Percentiles rank a stretch among this genome's conserved stretches.
phyloP scores from a whole-genome alignment of 2,113 vertebrate species.

The Nothocercus julius region DNA sequence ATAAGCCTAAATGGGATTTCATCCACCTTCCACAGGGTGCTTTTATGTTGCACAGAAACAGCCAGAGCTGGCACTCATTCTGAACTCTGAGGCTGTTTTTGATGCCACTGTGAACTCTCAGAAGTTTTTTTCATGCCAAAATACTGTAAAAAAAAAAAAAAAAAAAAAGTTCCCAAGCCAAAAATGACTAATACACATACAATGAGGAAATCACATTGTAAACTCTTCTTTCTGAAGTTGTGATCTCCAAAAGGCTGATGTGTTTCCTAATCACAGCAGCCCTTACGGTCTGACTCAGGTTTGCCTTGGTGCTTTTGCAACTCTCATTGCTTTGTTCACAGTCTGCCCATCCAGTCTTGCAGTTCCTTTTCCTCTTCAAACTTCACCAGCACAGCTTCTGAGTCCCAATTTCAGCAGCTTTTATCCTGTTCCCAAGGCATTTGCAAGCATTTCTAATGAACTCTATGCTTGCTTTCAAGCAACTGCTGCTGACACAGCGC shows the following conservation, averaged over 20 bases:
- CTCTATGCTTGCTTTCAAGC: not conserved
- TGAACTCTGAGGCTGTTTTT: constrained; percentile 17
- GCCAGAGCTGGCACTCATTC: not conserved
- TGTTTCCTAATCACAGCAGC: not conserved
- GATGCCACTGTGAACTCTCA: not conserved
- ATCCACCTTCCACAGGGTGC: not conserved
- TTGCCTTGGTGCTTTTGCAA: not conserved
- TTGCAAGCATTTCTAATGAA: not conserved
- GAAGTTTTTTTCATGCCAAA: not conserved
- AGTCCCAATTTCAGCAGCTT: not conserved
- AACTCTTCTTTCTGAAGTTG: not conserved
- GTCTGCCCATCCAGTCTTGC: not conserved
- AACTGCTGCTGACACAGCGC: not conserved
- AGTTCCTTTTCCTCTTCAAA: not conserved
- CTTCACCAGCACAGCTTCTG: not conserved
- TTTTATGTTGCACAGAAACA: not conserved
- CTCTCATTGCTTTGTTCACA: not conserved
- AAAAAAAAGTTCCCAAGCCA: not conserved
- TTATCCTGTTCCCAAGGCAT: not conserved
- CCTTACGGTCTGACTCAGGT: not conserved
- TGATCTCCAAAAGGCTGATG: not conserved
- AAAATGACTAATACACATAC: not conserved
- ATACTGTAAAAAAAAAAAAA: not conserved
- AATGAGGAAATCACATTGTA: not conserved
- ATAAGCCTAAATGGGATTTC: constrained; percentile 29